Conservation (phyloP, 2,888 invertebrate species). For the Tanytarsus gracilentus region DNA sequence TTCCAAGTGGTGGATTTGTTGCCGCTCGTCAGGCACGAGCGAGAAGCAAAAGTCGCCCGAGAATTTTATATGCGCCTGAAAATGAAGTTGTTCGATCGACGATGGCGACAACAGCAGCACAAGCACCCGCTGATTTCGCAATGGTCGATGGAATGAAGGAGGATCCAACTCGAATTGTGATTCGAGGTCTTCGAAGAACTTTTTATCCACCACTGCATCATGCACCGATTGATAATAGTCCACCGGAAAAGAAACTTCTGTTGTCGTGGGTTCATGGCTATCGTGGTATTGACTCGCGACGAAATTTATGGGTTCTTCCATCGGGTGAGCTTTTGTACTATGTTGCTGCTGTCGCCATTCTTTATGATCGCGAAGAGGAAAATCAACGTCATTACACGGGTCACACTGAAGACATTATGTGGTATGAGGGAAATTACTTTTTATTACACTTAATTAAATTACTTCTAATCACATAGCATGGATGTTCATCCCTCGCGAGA, state of each 20-base stretch:
- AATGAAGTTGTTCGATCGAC: slow-evolving; percentile 70
- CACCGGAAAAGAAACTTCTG: slow-evolving; percentile 78
- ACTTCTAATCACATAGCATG: slow-evolving; percentile 50
- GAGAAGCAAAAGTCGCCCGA: slow-evolving; percentile 74
- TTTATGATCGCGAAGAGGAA: slow-evolving; percentile 79
- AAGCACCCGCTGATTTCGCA: slow-evolving; percentile 55
- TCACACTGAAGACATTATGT: slow-evolving; percentile 89
- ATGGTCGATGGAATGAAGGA: slow-evolving; percentile 78
- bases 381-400: slow-evolving; percentile 82
- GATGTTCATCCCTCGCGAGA: slow-evolving; percentile 80
- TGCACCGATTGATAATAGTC: slow-evolving; percentile 72
- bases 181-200: slow-evolving; percentile 70
- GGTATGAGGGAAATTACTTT: slow-evolving; percentile 47
- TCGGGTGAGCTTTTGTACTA: slow-evolving; percentile 88
- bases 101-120: slow-evolving; percentile 51
- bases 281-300: slow-evolving; percentile 79
- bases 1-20: slow-evolving; percentile 40
- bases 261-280: slow-evolving; percentile 96
- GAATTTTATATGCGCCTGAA: slow-evolving; percentile 75
- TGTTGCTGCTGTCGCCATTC: slow-evolving; percentile 84
- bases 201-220: slow-evolving; percentile 83
- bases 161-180: slow-evolving; percentile 74
- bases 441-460: slow-evolving; percentile 4
- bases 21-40: slow-evolving; percentile 56
- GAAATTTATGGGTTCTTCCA: slow-evolving; percentile 85